Evolutionary conservation across 2,888 invertebrate species (phyloP).

Genomic region (Stegophylla sp.): DNA sequence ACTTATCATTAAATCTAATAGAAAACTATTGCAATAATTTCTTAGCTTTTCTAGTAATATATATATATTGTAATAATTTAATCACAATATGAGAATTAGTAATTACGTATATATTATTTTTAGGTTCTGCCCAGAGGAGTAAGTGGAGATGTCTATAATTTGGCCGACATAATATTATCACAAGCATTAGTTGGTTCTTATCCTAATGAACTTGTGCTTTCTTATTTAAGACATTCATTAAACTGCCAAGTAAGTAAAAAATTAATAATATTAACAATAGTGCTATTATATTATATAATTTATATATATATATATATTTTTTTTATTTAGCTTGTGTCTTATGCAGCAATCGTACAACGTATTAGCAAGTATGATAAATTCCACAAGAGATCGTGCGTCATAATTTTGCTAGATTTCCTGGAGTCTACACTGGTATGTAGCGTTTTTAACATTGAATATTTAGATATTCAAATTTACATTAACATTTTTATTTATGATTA

Average conservation of each 20-base stretch:
- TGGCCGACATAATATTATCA: slow-evolving; percentile 90
- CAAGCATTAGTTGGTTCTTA: slow-evolving; percentile 93
- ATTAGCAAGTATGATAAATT: slow-evolving; percentile 88
- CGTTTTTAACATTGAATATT: neutral
- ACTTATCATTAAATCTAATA: too few relatives aligned
- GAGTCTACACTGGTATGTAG: slow-evolving; percentile 70
- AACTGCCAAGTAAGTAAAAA: slow-evolving; percentile 75
- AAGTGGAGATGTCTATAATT: slow-evolving; percentile 89
- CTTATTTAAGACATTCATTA: slow-evolving; percentile 89
- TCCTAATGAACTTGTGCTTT: slow-evolving; percentile 88
- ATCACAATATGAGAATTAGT: too few relatives aligned
- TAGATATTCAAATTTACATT: neutral
- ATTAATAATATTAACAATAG: slow-evolving; percentile 1
- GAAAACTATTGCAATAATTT: too few relatives aligned
- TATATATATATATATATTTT: neutral
- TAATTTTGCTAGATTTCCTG: slow-evolving; percentile 84
- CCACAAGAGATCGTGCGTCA: slow-evolving; percentile 85
- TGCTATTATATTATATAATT: too few relatives aligned
- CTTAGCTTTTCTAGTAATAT: too few relatives aligned
- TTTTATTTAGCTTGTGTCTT: slow-evolving; percentile 76
- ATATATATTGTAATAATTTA: too few relatives aligned
- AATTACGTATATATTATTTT: neutral
- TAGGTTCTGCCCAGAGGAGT: slow-evolving; percentile 83
- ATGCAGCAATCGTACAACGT: slow-evolving; percentile 85
- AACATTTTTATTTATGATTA: slow-evolving; percentile 9